A percentile compares a stretch with the other conserved stretches of the same genome.
These are phyloP conservation scores for Cottus gobio DNA, from an alignment of 2,113 vertebrate species.

Conservation along the genomic window DNA sequence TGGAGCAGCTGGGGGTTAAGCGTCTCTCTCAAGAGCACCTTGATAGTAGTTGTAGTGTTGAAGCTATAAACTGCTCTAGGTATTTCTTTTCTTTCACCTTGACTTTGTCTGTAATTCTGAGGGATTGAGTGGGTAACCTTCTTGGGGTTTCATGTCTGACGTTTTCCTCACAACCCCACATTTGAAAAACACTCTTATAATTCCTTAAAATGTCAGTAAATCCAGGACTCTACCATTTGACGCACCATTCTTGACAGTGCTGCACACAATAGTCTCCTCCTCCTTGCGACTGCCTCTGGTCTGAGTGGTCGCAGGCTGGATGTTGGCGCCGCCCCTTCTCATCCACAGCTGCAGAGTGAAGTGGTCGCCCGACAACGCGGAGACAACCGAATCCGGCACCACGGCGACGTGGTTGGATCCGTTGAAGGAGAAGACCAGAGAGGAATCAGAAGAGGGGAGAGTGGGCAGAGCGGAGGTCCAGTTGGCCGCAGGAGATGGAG, in stretches of 20 bases:
- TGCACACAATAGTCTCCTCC: conserved; percentile 95
- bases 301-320: conserved; percentile 78
- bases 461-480: conserved; percentile 94
- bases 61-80: conserved; percentile 30
- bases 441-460: conserved; percentile 96
- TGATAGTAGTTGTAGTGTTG: conserved; percentile 19
- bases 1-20: conserved; percentile 46
- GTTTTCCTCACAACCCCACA: background rate
- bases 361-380: conserved; percentile 85
- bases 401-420: conserved; percentile 92
- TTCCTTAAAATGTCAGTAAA: background rate
- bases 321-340: conserved; percentile 88
- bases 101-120: conserved; percentile 2
- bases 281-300: conserved; percentile 86
- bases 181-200: background rate
- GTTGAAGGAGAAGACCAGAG: conserved; percentile 97
- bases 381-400: conserved; percentile 86
- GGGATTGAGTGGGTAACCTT: conserved; percentile 10
- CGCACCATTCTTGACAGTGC: conserved; percentile 94
- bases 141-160: background rate
- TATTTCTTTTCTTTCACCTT: background rate
- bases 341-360: conserved; percentile 98
- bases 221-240: background rate
- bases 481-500: conserved; percentile 90
- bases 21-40: conserved; percentile 64